Evolutionary conservation across 2,113 vertebrate species (phyloP).

Genomic region (Chascanopsetta lugubris): DNA sequence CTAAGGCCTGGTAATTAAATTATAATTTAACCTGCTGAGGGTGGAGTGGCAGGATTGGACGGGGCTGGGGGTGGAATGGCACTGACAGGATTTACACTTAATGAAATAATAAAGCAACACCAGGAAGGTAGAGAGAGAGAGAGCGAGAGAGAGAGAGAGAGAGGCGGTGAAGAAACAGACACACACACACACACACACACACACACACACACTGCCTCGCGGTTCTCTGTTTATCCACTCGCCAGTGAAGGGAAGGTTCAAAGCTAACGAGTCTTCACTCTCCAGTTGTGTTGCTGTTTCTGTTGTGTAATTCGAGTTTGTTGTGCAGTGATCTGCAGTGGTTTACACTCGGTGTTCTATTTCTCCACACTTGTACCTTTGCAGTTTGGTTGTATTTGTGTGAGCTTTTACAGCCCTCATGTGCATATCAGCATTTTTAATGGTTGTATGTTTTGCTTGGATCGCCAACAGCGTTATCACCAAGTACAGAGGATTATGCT

Average conservation of each 20-base stretch:
- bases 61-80: conserved; percentile 71
- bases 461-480: no score
- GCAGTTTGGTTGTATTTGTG: not conserved
- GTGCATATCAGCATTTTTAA: not conserved
- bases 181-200: no score
- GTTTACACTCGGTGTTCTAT: not conserved
- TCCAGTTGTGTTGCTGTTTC: conserved; percentile 24
- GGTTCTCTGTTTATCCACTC: conserved; percentile 68
- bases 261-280: conserved; percentile 5
- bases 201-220: conserved; percentile 30
- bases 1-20: conserved; percentile 99
- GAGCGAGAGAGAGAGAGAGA: no score
- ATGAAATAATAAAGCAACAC: conserved; percentile 96
- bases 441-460: not conserved
- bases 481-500: no score
- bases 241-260: conserved; percentile 36
- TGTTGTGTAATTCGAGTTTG: conserved; percentile 26
- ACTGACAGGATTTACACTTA: conserved; percentile 90
- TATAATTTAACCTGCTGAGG: conserved; percentile 97
- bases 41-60: conserved; percentile 88
- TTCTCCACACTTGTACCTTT: not conserved
- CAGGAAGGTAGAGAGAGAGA: conserved; percentile 85
- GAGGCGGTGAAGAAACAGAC: conserved; percentile 75
- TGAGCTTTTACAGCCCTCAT: not conserved
- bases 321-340: conserved; percentile 15